Base-by-base conservation (phyloP, 2,113 vertebrate species). In the Poeciliopsis retropinna region DNA sequence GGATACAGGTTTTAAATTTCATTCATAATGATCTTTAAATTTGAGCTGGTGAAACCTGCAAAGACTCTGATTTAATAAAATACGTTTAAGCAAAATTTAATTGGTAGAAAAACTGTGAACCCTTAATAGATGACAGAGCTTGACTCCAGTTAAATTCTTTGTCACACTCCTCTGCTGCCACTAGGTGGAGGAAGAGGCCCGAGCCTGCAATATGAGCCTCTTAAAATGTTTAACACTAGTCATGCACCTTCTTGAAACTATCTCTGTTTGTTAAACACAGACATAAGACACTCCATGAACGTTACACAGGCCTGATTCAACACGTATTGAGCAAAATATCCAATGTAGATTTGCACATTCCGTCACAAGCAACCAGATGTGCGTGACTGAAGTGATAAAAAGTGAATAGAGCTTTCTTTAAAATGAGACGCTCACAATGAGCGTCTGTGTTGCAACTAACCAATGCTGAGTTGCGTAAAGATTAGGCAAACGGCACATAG, bases 101-200 rank as follows among this genome's bases (percentile, higher is more conserved):
- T 31, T 14, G 25, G 31, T 11, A 34, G 32, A 25, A 28, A 41
- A 25, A 31, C 22, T 1, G 44, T 32, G 37, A 29, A 2, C 25
- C 29, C 14, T 57, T 6, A 69, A 5, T 27, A 5, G 19, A 51
- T 25, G 7, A 60, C 32, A 7, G 1, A 28, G 37, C 13, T 7
- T 5, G 14, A 19, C n/a, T 17, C 11, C 13, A 25, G 4, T 51
- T 54, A 13, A 9, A n/a, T 69, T 31, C 30, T 15, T 47, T 22
- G 9, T 54, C 41, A n/a, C 19, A 7, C 30, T 54, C 47, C 13
- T 9, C 17, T 13, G 28, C 17, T 25, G 3, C 85, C 92, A 89
- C 81, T 44, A 90, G 90, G 73, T 75, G 82, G 86, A 44, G 83
- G 80, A 72, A 89, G 10, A 64, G 31, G 5, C 68, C 61, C 78